Percentiles rank a stretch among this genome's conserved stretches.
Evolutionary conservation across 2,888 invertebrate species (phyloP).

Genomic region (Mesoligia furuncula): DNA sequence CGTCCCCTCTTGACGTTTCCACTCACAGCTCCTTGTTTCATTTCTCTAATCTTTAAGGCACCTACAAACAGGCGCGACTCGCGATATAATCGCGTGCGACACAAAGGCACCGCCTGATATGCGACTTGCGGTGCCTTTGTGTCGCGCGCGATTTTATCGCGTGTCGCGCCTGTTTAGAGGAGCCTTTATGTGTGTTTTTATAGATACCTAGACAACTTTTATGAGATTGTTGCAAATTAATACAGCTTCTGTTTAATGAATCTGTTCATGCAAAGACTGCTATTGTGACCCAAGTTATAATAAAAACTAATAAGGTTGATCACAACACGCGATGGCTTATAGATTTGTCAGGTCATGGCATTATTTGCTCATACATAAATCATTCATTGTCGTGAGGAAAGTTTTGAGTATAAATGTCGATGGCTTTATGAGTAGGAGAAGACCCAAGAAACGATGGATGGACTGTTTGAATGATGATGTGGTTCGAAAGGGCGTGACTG

Average conservation of each 20-base stretch:
- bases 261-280: background rate
- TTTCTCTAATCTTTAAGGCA: background rate
- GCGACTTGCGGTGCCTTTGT: too few species aligned
- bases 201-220: background rate
- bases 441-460: too few species aligned
- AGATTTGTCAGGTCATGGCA: constrained; percentile 28
- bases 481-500: too few species aligned
- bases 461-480: too few species aligned
- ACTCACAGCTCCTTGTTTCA: background rate
- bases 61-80: too few species aligned
- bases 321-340: constrained; percentile 24
- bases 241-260: background rate
- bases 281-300: background rate
- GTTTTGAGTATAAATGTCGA: too few species aligned
- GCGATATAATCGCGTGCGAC: too few species aligned
- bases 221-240: constrained; percentile 4
- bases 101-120: too few species aligned
- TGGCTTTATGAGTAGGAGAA: too few species aligned
- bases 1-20: background rate
- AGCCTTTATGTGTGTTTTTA: background rate
- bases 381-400: background rate
- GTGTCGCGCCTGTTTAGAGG: too few species aligned
- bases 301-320: constrained; percentile 41
- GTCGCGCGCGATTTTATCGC: too few species aligned
- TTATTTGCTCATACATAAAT: constrained; percentile 28